Conservation (phyloP, 2,888 invertebrate species). For the Platycheirus rosarum region DNA sequence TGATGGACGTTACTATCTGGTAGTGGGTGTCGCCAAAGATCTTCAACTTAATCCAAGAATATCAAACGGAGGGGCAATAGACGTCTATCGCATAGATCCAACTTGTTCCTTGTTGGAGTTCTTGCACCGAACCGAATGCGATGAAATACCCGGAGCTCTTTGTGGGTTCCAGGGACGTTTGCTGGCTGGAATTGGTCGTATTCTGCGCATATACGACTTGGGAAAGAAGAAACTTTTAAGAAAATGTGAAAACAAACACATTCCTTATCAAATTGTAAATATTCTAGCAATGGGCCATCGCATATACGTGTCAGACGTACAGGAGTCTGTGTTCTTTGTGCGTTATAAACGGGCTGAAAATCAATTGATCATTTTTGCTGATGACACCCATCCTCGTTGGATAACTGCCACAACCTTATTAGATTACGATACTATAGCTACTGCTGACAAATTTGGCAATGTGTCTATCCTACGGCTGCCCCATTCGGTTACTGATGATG, state of each 20-base stretch:
- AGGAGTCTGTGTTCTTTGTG: constrained; percentile 98
- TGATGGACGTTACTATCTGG: constrained; percentile 84
- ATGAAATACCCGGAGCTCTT: constrained; percentile 95
- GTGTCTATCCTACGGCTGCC: constrained; percentile 95
- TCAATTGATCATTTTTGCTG: constrained; percentile 98
- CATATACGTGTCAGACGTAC: constrained; percentile 97
- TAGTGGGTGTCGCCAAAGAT: constrained; percentile 96
- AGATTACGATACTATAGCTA: constrained; percentile 98
- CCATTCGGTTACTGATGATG: constrained; percentile 96
- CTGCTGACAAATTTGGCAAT: constrained; percentile 99
- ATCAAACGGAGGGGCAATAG: constrained; percentile 91
- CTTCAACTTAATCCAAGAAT: constrained; percentile 93
- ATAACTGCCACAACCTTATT: constrained; percentile 95
- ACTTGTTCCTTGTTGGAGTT: constrained; percentile 94
- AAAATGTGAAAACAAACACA: constrained; percentile 98
- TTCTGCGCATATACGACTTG: constrained; percentile 96
- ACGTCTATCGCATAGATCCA: constrained; percentile 89
- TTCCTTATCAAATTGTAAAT: constrained; percentile 96
- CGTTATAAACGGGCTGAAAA: constrained; percentile 97
- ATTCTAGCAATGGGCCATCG: constrained; percentile 97
- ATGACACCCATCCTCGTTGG: constrained; percentile 98
- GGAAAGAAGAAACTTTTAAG: constrained; percentile 97
- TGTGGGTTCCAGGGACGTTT: constrained; percentile 96
- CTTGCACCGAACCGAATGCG: constrained; percentile 95
- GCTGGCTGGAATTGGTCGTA: constrained; percentile 95